phyloP scores from a whole-genome alignment of 2,113 vertebrate genomes.

The Oxyruncus cristatus region DNA sequence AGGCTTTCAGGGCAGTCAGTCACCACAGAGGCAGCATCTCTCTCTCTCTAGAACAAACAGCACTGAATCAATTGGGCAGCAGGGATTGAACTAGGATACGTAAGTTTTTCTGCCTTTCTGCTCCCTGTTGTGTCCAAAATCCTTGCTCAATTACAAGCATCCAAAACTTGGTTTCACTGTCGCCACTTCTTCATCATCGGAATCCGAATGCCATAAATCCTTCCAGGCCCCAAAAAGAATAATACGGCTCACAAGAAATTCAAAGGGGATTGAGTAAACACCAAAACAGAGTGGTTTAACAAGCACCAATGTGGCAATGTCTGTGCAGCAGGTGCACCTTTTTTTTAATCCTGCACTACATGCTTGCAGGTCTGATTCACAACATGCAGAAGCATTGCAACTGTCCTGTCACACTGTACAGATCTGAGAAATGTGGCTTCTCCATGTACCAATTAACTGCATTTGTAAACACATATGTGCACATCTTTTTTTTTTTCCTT shows the following conservation, averaged over 20 bases:
- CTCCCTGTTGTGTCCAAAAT: background rate
- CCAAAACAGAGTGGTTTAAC: background rate
- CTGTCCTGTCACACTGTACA: background rate
- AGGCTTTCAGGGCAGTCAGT: background rate
- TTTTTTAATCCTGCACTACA: background rate
- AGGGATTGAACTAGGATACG: background rate
- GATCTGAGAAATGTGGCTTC: background rate
- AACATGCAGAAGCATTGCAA: background rate
- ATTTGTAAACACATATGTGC: background rate
- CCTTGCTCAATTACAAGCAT: background rate
- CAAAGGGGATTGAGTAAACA: background rate
- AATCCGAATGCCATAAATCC: background rate
- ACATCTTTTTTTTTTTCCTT: background rate
- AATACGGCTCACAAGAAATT: background rate
- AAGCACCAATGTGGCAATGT: constrained; percentile 11
- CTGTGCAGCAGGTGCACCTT: background rate
- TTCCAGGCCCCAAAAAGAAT: constrained; percentile 9
- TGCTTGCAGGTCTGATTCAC: background rate
- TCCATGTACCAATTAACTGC: background rate
- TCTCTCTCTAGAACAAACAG: background rate
- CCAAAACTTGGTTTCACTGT: background rate
- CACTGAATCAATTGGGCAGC: background rate
- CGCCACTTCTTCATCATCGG: background rate
- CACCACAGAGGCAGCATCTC: background rate
- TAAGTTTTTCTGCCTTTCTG: background rate